Evolutionary conservation across 2,888 invertebrate genomes (phyloP), one percentile per base, ranked within the genome.

Genomic region (Acleris sparsana): DNA sequence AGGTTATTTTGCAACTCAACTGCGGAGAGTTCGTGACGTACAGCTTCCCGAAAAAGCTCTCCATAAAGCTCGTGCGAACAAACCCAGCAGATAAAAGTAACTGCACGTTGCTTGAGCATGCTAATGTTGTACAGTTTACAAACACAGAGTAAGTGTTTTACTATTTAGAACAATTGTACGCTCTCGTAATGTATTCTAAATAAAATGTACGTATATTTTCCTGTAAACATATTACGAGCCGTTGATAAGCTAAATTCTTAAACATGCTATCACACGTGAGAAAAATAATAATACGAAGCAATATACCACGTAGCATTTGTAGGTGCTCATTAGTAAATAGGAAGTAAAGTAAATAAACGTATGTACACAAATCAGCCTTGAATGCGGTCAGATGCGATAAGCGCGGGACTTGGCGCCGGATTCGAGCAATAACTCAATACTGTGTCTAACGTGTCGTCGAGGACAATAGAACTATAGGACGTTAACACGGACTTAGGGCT

Each of bases 401-500:
- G 67, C 69, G 73, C 73, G 72, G 71, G 68, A 53, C 60, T 13
- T 39, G 69, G 61, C 66, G 66, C 61, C 66, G 57, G 66, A 62
- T 67, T 74, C 74, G 76, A 75, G 77, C 75, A 79, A 75, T 80
- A 80, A 81, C 75, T 83, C 79, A 80, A 73, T 71, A 63, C 58
- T 70, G 70, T 73, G 68, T 69, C 70, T 72, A 75, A 80, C 80
- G 78, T 73, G 71, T 66, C 69, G 72, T 70, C 71, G 63, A 70
- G 69, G 68, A 77, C 79, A 80, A 77, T 74, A 76, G 74, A 74
- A 72, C 69, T 63, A 71, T 71, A 66, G 63, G 67, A 67, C 68
- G 56, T 72, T 70, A 72, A 20, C 60, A 43, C 51, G 13, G 33
- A 48, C 17, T 9, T 46, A 5, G 56, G 60, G 29, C 57, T 52